Evolutionary conservation across 2,888 invertebrate species (phyloP), one percentile per base, ranked within the genome.

Genomic region (Acutogordius australiensis): DNA sequence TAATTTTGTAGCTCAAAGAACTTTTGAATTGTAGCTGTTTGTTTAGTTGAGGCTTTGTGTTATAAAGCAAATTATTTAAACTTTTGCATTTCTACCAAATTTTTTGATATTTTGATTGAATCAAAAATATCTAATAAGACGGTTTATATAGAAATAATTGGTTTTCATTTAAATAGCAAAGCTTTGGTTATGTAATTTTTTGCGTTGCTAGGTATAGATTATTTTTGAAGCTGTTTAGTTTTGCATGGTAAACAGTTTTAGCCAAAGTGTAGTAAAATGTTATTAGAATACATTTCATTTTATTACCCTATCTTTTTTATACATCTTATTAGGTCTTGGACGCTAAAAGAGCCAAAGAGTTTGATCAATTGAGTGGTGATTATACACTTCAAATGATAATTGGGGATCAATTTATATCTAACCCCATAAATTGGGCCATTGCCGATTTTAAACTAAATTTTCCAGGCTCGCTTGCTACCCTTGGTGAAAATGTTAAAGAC

Each of bases 331-430:
- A 51, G 51, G 23, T 21, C 23, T 8, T 51, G 4, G 51, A 23
- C 13, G 23, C 4, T 26, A 76, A 78, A 45, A 78, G 83, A 65
- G 80, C 80, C 21, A 79, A 79, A 66, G 84, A 85, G 67, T 79
- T 94, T 66, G 77, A 78, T 61, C 76, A 78, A 64, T 73, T 76
- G 61, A 81, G 81, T 57, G 91, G 87, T 44, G 71, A 76, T 56
- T 88, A 88, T 73, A 76, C 79, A 63, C 74, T 91, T 64, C 81
- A 81, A 65, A 69, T 94, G 63, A 80, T 86, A 64, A 75, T 94
- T 60, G 97, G 94, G 2, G 97, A 94, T 75, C 79, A 84, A 61
- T 79, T 85, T 2, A 78, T 87, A 62, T 80, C 82, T 64, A 87
- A 85, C 72, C 84, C 91, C 18, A 77, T 91, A 67, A 77, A 81